Evolutionary conservation across 2,797 vertebrate species (phyloP).

Genomic region (Neopelma chrysocephalum): DNA sequence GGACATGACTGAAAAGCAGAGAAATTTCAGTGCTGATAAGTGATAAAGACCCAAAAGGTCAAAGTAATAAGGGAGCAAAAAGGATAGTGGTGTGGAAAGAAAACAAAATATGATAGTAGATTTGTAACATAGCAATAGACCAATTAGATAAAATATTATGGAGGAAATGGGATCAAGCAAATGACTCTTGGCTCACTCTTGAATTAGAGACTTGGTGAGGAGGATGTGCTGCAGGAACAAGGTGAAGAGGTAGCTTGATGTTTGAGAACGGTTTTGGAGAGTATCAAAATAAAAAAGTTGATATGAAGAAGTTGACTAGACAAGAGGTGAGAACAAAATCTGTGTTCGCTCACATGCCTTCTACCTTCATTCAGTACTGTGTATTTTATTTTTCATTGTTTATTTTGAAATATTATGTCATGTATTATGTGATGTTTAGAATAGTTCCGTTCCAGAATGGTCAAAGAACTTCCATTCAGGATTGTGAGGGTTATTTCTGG

Average conservation of each 20-base stretch:
- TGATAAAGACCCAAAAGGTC: neutral
- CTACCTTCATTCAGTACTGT: neutral
- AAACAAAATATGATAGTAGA: neutral
- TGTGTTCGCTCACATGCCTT: neutral
- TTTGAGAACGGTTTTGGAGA: neutral
- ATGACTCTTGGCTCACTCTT: neutral
- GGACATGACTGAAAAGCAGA: neutral
- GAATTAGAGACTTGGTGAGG: neutral
- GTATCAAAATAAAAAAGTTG: neutral
- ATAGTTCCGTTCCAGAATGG: neutral
- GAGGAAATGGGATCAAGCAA: neutral
- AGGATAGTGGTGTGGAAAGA: neutral
- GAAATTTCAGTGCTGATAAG: neutral
- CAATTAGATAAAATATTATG: neutral
- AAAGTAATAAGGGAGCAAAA: neutral
- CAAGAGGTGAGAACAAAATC: neutral
- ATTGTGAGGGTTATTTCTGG: neutral
- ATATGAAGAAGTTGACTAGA: neutral
- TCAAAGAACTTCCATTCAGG: neutral
- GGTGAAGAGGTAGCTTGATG: neutral
- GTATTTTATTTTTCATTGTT: neutral
- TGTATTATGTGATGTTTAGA: neutral
- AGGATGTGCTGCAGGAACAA: neutral
- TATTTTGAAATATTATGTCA: neutral
- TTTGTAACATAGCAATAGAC: neutral